phyloP scores from a whole-genome alignment of 2,113 vertebrate species.

The Pandion haliaetus region DNA sequence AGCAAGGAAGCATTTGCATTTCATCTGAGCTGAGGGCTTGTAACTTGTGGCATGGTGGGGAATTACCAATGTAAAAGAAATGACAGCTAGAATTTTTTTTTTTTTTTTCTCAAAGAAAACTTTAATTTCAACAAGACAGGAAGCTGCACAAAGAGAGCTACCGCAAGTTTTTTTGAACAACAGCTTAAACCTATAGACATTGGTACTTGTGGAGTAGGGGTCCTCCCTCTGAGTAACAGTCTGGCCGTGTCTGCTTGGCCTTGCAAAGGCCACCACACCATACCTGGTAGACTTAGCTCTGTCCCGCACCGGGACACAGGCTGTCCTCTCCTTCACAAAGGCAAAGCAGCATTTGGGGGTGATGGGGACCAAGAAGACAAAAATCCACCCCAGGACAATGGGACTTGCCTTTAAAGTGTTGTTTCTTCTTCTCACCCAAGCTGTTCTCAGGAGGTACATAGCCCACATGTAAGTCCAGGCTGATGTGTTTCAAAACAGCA shows the following conservation, averaged over 20 bases:
- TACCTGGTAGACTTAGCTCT: background rate
- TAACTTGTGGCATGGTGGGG: no score
- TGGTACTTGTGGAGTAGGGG: background rate
- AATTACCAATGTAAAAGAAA: background rate
- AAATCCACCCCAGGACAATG: background rate
- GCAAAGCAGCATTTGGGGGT: background rate
- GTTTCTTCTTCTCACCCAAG: background rate
- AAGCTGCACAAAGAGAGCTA: conserved; percentile 52
- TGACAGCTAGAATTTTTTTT: background rate
- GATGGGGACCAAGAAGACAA: background rate
- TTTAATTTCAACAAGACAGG: conserved; percentile 28
- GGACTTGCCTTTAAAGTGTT: background rate
- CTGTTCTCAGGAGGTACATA: background rate
- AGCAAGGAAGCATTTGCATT: background rate
- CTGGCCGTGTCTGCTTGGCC: background rate
- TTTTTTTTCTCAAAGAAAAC: background rate
- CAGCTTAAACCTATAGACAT: conserved; percentile 20
- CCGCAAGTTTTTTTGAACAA: background rate
- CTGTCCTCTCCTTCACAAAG: background rate
- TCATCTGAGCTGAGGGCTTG: background rate
- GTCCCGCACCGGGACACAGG: background rate
- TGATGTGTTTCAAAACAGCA: background rate
- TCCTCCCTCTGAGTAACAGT: background rate
- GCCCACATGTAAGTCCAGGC: background rate
- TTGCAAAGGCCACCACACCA: background rate